Conservation (phyloP, 2,888 invertebrate genomes). For the Tipula helvola region DNA sequence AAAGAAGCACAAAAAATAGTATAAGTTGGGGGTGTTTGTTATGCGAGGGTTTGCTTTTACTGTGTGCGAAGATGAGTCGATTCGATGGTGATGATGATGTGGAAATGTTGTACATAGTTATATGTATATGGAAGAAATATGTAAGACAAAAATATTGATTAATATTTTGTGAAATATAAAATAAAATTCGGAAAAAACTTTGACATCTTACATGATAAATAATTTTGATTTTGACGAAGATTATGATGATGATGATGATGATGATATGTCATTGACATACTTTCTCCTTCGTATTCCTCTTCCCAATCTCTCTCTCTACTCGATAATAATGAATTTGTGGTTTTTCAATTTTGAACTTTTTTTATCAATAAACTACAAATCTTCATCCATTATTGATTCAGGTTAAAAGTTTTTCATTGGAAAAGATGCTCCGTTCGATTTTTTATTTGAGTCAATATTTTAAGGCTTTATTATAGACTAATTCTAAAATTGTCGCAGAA, state of each 20-base stretch:
- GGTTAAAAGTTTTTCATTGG: neutral
- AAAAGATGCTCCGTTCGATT: neutral
- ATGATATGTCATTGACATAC: neutral
- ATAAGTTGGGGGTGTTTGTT: neutral
- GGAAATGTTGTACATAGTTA: neutral
- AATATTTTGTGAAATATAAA: neutral
- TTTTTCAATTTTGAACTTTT: neutral
- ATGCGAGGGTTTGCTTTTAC: neutral
- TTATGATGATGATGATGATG: neutral
- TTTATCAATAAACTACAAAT: neutral
- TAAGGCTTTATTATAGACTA: neutral
- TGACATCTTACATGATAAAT: neutral
- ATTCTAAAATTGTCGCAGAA: neutral
- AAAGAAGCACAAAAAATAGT: neutral
- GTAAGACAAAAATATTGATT: neutral
- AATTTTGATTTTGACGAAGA: neutral
- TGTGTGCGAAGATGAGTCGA: neutral
- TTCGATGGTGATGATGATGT: neutral
- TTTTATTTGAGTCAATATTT: neutral
- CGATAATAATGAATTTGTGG: neutral
- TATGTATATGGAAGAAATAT: neutral
- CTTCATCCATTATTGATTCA: neutral
- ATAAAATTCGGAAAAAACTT: neutral
- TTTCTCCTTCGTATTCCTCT: neutral
- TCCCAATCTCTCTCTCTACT: neutral